Evolutionary conservation across 2,113 vertebrate species (phyloP), one percentile per base, ranked within the genome.

Genomic region (Percina caprodes): DNA sequence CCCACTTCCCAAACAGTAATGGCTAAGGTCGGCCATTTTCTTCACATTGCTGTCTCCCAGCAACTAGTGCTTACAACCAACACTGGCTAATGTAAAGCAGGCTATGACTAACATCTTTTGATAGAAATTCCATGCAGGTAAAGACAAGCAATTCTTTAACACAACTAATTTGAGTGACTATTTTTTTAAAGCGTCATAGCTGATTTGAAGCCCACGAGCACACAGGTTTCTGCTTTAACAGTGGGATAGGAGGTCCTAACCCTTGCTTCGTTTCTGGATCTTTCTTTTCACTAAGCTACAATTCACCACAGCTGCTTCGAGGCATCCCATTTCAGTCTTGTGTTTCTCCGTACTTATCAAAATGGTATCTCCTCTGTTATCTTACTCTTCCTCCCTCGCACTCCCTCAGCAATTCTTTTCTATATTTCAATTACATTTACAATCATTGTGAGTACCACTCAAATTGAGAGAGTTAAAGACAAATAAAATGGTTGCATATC

Each of bases 271-370:
- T 61, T 33, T 19, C 42, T 69, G 51, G 6, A 39, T 70, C 46
- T 19, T 52, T 69, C 68, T 61, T 78, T 72, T 56, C 75, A 33
- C 48, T 26, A 7, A 45, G 14, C 54, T 55, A 39, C 58, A 39
- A 12, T 18, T 51, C 19, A 24, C 26, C 55, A 35, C 62, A 59
- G 56, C 48, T 69, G 55, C 26, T 45, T 18, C n/a, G 23, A 42
- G 1, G 61, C 39, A 33, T 84, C 67, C 33, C 0, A 2, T 83
- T 58, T 83, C 68, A 62, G 54, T 49, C 71, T 63, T 42, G 35
- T 69, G 56, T 79, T 84, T 62, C 67, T 82, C 51, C 26, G 48
- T 24, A 8, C 60, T 46, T 63, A 54, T 82, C 24, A 73, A 61
- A 14, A 33, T n/a, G 42, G 26, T 30, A 77, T 52, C 55, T 69